Conservation (phyloP, 1,140 invertebrate genomes). For the Eumaeus atala region DNA sequence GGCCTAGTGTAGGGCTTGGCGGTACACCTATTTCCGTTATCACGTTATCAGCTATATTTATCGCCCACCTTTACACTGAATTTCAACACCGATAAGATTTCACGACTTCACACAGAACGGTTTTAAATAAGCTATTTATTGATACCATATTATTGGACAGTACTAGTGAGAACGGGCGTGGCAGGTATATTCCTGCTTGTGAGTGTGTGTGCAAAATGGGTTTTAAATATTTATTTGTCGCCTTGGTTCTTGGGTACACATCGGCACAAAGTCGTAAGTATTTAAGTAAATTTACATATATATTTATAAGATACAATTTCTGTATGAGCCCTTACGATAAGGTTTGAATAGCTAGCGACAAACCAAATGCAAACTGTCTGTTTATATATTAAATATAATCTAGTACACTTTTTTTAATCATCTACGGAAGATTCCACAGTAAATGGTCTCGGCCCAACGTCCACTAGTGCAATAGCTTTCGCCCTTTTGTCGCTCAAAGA, state of each 20-base stretch:
- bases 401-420: too few relatives aligned
- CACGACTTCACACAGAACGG: conserved; percentile 18
- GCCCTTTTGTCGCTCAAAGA: too few relatives aligned
- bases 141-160: conserved; percentile 26
- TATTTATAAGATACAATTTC: too few relatives aligned
- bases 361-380: too few relatives aligned
- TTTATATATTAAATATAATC: too few relatives aligned
- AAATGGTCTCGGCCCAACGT: too few relatives aligned
- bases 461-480: too few relatives aligned
- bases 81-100: conserved; percentile 57
- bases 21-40: conserved; percentile 11
- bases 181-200: conserved; percentile 13
- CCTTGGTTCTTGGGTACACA: conserved; percentile 24
- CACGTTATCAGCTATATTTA: conserved; percentile 37
- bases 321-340: too few relatives aligned
- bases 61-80: conserved; percentile 53
- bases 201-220: conserved; percentile 34
- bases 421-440: too few relatives aligned
- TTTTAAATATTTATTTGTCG: conserved; percentile 27
- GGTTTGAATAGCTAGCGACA: too few relatives aligned
- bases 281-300: not conserved
- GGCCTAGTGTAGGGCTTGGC: conserved; percentile 12
- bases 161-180: conserved; percentile 22
- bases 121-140: conserved; percentile 40
- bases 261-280: conserved; percentile 38